Evolutionary conservation across 2,888 invertebrate genomes (phyloP), one percentile per base, ranked within the genome.

Genomic region (Camponotus fellah): DNA sequence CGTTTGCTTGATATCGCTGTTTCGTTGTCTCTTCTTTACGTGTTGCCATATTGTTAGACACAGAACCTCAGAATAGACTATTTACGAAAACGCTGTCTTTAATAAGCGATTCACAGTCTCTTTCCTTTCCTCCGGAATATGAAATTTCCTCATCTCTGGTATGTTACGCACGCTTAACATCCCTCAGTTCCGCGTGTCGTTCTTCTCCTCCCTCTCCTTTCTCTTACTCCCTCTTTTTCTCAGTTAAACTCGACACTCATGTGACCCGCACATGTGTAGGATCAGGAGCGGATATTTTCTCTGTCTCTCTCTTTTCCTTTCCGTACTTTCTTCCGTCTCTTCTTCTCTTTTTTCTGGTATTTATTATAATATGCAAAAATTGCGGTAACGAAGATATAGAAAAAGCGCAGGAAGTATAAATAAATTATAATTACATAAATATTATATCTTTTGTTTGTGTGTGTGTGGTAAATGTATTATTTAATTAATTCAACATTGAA

Each of bases 1-100:
- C 98, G 93, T 98, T 98, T 0, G 98, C 98, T 92, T 97, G 97
- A 92, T 96, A 97, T 87, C 97, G 95, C 92, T 97, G 97, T 91
- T 96, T 96, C 87, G 95, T 89, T 82, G 95, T 90, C 86, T 92
- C 93, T 43, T 90, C 88, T 32, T 80, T 86, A 37, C 82, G 82
- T 49, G 88, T 69, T 64, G 87, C 85, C 90, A 90, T 90, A 34
- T 46, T 76, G 58, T 64, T 26, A 26, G 26, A 32, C n/a, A 12
- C 17, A 46, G 34, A 40, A 79, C 32, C 74, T 40, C 26, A 37
- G 34, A n/a, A 75, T 46, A 68, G 32, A 64, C 76, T 81, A 49
- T 34, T 64, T 77, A 60, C 76, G 58, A 56, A 62, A 56, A 66
- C 49, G 34, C 68, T 49, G 77, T 69, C 77, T 83, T 87, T 75